These are phyloP conservation scores for Xenentodon cancila DNA, from an alignment of 2,797 vertebrate species.

Conservation along the genomic window DNA sequence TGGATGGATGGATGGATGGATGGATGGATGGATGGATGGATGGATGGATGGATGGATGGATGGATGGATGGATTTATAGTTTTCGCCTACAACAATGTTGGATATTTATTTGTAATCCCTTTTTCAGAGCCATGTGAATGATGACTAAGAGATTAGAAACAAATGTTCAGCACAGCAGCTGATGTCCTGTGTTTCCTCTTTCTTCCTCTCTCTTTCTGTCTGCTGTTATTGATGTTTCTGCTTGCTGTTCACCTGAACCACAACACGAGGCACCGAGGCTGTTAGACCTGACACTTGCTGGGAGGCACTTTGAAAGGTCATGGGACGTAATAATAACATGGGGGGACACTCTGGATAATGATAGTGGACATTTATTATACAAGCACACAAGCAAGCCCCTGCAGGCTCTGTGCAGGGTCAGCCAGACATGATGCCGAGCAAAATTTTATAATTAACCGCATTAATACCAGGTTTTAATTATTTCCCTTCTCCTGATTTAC, in stretches of 20 bases:
- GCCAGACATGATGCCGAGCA: slow-evolving; percentile 30
- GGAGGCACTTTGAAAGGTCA: slow-evolving; percentile 68
- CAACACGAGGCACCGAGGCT: slow-evolving; percentile 32
- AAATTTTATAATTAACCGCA: slow-evolving; percentile 52
- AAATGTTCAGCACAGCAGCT: slow-evolving; percentile 31
- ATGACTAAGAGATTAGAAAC: slow-evolving; percentile 15
- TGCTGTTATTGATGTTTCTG: slow-evolving; percentile 18
- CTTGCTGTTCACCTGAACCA: slow-evolving; percentile 38
- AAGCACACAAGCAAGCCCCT: slow-evolving; percentile 48
- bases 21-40: no score
- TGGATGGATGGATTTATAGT: no score
- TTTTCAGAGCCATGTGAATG: slow-evolving; percentile 2
- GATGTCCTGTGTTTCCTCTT: slow-evolving; percentile 14
- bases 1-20: no score
- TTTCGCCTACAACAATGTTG: not conserved
- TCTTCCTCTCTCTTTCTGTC: not conserved
- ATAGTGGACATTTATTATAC: slow-evolving; percentile 63
- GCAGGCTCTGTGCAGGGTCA: slow-evolving; percentile 38
- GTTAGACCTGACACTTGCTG: slow-evolving; percentile 56
- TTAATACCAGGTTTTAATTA: slow-evolving; percentile 51
- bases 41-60: no score
- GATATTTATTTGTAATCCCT: not conserved
- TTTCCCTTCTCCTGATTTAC: slow-evolving; percentile 20
- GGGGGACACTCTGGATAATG: slow-evolving; percentile 59
- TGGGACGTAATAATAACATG: slow-evolving; percentile 51